A percentile compares a stretch with the other conserved stretches of the same genome.
Conservation (phyloP, 2,113 vertebrate genomes). For the Bostrychus sinensis region DNA sequence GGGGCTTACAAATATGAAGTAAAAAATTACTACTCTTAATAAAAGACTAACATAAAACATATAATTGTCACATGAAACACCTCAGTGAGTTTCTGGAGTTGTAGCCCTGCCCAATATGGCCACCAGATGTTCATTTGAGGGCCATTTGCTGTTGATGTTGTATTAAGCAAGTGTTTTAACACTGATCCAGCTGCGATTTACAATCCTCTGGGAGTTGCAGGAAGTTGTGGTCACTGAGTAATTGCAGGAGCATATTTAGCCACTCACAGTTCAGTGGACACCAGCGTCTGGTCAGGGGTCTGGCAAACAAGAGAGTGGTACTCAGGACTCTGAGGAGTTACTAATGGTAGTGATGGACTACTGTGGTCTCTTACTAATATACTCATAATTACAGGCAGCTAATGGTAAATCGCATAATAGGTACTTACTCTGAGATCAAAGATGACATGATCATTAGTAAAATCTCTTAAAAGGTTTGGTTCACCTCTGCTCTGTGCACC, state of each 20-base stretch:
- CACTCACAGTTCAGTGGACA: constrained; percentile 39
- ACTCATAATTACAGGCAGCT: not conserved
- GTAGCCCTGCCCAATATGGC: constrained; percentile 45
- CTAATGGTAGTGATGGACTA: not conserved
- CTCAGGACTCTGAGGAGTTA: not conserved
- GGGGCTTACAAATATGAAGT: no score
- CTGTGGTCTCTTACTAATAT: constrained; percentile 10
- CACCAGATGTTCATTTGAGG: constrained; percentile 77
- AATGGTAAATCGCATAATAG: constrained; percentile 2
- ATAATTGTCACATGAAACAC: constrained; percentile 3
- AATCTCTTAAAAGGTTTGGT: no score
- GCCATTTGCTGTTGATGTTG: constrained; percentile 71
- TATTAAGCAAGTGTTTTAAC: constrained; percentile 70
- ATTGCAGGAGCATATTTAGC: constrained; percentile 58
- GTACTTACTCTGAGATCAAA: no score
- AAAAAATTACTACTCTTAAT: no score
- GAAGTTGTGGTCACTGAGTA: constrained; percentile 55
- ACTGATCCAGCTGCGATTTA: constrained; percentile 67
- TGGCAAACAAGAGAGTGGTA: constrained; percentile 18
- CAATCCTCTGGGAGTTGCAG: constrained; percentile 57
- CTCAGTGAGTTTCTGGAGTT: constrained; percentile 51
- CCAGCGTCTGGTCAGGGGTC: constrained; percentile 24
- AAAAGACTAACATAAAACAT: no score
- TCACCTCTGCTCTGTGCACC: constrained; percentile 17
- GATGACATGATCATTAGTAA: no score